phyloP scores from a whole-genome alignment of 2,113 vertebrate species.

The Equus quagga region DNA sequence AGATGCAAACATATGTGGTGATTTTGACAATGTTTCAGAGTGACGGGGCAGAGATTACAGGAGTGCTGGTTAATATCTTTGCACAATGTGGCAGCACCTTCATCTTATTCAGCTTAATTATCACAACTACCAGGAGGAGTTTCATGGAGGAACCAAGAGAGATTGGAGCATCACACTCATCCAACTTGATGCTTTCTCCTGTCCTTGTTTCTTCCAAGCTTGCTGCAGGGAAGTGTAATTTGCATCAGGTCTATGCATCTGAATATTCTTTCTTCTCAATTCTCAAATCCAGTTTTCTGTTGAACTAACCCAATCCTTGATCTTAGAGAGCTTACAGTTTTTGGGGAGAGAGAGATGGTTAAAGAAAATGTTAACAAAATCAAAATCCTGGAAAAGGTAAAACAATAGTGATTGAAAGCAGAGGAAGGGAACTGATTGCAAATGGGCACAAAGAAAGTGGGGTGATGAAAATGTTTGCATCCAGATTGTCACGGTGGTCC shows the following conservation, averaged over 20 bases:
- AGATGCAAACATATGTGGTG: neutral
- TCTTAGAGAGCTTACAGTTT: neutral
- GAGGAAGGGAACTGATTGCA: neutral
- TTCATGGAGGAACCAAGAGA: neutral
- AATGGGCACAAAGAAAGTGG: neutral
- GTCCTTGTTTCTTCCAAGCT: neutral
- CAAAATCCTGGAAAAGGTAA: neutral
- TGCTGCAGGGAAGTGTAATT: neutral
- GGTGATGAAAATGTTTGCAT: neutral
- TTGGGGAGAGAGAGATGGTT: neutral
- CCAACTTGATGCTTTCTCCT: neutral
- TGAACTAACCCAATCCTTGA: neutral
- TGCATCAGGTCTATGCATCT: neutral
- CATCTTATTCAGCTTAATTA: neutral
- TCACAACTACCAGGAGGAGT: neutral
- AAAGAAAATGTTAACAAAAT: neutral
- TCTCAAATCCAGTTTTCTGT: neutral
- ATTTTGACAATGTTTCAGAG: neutral
- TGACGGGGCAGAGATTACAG: neutral
- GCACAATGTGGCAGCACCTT: neutral
- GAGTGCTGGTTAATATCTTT: neutral
- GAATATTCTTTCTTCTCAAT: neutral
- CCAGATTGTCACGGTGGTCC: neutral
- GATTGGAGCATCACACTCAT: neutral
- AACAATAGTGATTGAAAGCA: neutral